Conservation (phyloP, 2,113 vertebrate species). For the Leptocoma aspasia region DNA sequence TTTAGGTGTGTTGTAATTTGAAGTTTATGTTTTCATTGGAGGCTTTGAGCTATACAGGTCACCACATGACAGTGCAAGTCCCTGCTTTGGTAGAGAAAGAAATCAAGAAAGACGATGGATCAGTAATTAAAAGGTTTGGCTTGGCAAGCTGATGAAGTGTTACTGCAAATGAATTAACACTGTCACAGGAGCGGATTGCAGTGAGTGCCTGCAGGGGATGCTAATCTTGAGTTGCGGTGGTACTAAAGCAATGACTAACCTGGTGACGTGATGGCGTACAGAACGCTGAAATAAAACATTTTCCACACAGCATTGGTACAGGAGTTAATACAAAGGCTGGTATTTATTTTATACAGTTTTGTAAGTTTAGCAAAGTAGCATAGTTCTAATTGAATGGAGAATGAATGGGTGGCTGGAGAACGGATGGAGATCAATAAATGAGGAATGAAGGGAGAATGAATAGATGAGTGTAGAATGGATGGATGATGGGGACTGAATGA, state of each 20-base stretch:
- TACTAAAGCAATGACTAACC: background rate
- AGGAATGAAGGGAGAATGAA: background rate
- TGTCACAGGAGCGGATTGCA: background rate
- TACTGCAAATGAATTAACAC: background rate
- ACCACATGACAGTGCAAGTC: slow-evolving; percentile 76
- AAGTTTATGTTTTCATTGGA: slow-evolving; percentile 74
- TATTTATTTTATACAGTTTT: background rate
- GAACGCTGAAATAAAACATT: background rate
- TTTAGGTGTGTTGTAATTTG: slow-evolving; percentile 10
- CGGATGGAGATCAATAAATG: background rate
- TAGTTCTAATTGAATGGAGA: too few relatives aligned
- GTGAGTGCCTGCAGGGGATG: background rate
- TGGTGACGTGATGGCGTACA: fast-evolving
- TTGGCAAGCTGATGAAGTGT: slow-evolving; percentile 59
- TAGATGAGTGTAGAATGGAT: too few relatives aligned
- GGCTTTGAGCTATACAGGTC: slow-evolving; percentile 89
- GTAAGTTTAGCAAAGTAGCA: too few relatives aligned
- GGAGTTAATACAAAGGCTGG: too few relatives aligned
- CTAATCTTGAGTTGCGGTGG: background rate
- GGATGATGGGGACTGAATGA: background rate
- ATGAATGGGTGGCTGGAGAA: background rate
- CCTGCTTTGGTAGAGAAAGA: slow-evolving; percentile 88
- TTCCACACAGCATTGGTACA: fast-evolving
- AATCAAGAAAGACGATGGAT: slow-evolving; percentile 87
- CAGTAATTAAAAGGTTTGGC: slow-evolving; percentile 92